phyloP scores from a whole-genome alignment of 2,888 invertebrate species.

The Lepidonotus clava region DNA sequence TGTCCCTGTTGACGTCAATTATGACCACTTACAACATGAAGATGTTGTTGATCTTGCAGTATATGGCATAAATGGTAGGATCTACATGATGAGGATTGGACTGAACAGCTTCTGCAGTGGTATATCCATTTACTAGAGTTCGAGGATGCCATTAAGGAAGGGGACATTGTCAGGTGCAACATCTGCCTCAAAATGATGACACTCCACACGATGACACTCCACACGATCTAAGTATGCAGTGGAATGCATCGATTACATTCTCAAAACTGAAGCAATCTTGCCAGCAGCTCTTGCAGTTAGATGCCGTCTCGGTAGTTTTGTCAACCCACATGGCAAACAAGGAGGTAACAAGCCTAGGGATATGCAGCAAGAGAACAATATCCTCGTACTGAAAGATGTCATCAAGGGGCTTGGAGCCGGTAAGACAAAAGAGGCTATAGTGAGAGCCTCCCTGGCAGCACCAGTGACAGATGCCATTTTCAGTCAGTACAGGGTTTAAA shows the following conservation, averaged over 20 bases:
- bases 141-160: slow-evolving; percentile 6
- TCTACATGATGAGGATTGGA: background rate
- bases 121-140: background rate
- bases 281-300: background rate
- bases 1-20: background rate
- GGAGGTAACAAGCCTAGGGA: slow-evolving; percentile 11
- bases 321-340: background rate
- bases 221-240: slow-evolving; percentile 17
- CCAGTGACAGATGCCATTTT: background rate
- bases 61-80: background rate
- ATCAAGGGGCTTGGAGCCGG: slow-evolving; percentile 37
- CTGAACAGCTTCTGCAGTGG: background rate
- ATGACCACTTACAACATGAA: background rate
- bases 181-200: background rate
- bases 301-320: background rate
- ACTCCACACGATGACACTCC: background rate
- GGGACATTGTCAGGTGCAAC: background rate
- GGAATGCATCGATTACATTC: background rate
- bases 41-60: background rate
- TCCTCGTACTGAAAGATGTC: slow-evolving; percentile 12
- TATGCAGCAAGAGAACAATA: slow-evolving; percentile 33
- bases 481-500: background rate
- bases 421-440: background rate
- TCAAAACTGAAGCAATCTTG: background rate
- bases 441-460: background rate